Percentiles rank a stretch among this genome's conserved stretches.
Conservation (phyloP, 2,113 vertebrate species). For the Ammodytes marinus region DNA sequence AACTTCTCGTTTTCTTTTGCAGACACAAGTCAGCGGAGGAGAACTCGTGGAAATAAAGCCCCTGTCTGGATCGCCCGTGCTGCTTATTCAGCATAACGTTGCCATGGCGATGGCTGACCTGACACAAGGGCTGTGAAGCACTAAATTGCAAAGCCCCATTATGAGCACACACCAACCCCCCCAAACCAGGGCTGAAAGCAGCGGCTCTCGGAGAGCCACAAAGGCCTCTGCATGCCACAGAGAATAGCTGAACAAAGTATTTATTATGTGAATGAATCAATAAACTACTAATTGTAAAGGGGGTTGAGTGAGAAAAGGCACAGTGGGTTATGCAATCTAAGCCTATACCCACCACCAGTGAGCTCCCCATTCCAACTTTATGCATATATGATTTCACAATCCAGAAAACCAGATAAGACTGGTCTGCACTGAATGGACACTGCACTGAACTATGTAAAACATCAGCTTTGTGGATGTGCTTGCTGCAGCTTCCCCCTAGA, state of each 20-base stretch:
- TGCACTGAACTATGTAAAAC: slow-evolving; percentile 12
- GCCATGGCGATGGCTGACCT: slow-evolving; percentile 76
- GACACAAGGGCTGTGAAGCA: slow-evolving; percentile 55
- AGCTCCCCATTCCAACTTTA: neutral
- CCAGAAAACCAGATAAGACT: slow-evolving; percentile 26
- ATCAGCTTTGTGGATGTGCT: slow-evolving; percentile 30
- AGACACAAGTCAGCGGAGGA: slow-evolving; percentile 34
- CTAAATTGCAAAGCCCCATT: slow-evolving; percentile 58
- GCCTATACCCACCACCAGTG: too few species aligned
- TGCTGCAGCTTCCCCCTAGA: slow-evolving; percentile 11
- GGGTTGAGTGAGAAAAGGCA: neutral
- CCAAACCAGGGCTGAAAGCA: slow-evolving; percentile 44
- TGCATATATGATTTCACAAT: slow-evolving; percentile 1
- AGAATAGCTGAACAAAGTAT: neutral
- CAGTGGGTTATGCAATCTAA: neutral
- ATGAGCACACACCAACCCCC: slow-evolving; percentile 52
- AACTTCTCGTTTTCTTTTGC: neutral
- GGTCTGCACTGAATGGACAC: slow-evolving; percentile 9
- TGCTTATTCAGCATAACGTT: slow-evolving; percentile 79
- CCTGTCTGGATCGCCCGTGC: slow-evolving; percentile 43
- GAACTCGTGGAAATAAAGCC: slow-evolving; percentile 42
- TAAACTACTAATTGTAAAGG: neutral
- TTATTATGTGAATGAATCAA: neutral
- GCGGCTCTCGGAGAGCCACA: slow-evolving; percentile 14
- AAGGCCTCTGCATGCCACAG: slow-evolving; percentile 1